Base-by-base conservation (phyloP, 2,113 vertebrate species). In the Neodon shergylaensis region DNA sequence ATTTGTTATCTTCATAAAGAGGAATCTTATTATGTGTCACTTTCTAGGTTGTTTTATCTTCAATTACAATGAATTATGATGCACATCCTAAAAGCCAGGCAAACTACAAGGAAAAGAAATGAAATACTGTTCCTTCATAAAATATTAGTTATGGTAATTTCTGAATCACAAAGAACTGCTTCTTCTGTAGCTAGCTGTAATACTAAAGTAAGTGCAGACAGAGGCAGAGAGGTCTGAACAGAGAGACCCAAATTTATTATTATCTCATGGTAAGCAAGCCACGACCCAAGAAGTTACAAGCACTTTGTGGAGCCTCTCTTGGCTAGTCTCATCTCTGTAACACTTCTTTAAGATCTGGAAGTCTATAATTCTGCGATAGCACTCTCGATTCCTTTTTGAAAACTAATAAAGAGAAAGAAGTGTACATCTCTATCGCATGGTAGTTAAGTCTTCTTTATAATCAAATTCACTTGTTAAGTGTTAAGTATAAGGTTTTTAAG, bases 41-140 rank as follows among this genome's bases (percentile, higher is more conserved):
- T 79, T 96, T 79, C 95, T 95, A 85, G 78, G 92, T 95, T 97
- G 92, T 95, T 89, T 85, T 97, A 85, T 90, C 70, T 94, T 92
- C 87, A 86, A 36, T 92, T 77, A 90, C 31, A 16, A 91, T 73
- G 52, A 94, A 47, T 84, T 95, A 94, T 36, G 83, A 21, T 91
- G 44, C 19, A 73, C 16, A 90, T 36, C 83, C 68, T 89, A 92
- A 96, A 96, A 95, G 42, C 91, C 58, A 92, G 39, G 84, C 9
- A 92, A 76, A 95, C 61, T 36, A 74, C 81, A 94, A 88, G 93
- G 84, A 84, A 94, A 95, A 96, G 79, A 44, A 93, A 96, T 90
- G 24, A 94, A 97, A 83, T 92, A n/a, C 16, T 66, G 24, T 94
- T 92, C 42, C 44, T 84, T 84, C 44, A 76, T 74, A 95, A 91